Base-by-base conservation (phyloP, 2,797 vertebrate species). In the Sandelia bainsii region DNA sequence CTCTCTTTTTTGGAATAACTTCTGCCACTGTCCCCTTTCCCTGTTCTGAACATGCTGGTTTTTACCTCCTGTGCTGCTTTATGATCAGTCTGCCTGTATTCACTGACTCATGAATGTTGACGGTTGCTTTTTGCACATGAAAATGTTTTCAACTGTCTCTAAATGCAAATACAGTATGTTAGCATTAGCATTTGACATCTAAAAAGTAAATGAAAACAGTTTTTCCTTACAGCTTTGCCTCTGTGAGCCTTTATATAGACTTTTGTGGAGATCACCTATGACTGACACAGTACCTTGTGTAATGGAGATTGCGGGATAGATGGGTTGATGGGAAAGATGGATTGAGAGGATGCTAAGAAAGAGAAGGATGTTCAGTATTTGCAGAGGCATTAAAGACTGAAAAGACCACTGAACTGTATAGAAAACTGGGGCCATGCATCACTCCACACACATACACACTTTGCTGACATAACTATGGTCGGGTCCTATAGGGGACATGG, bases 401-500 rank as follows among this genome's bases (percentile, higher is more conserved):
- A 12, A 34, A 66, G 20, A 53, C 27, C 25, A 53, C 16, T 39
- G 40, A 51, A 7, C 46, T 48, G 46, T 23, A 32, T 9, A 8
- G 22, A 44, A 17, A 69, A 54, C 48, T 39, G 29, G 8, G 10
- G 32, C 22, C 48, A 49, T 17, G 37, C 65, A 22, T 58, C 44
- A 17, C n/a, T 40, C 19, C 74, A 61, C 56, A 59, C 56, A 49
- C 29, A 14, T 12, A 40, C 62, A 67, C 64, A 54, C 56, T 62
- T n/a, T 1, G 63, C 32, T 40, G 22, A 61, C 40, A 49, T 56
- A 27, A 63, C 58, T 12, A 8, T 56, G 44, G 48, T 25, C 11
- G 16, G 3, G 25, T 75, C 48, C 49, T 81, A 50, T 54, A 62
- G 25, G 29, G 16, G 23, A 77, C 56, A 66, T 42, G 40, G 40